Conservation (phyloP, 2,113 vertebrate species). For the Boulengeromyrus knoepffleri region DNA sequence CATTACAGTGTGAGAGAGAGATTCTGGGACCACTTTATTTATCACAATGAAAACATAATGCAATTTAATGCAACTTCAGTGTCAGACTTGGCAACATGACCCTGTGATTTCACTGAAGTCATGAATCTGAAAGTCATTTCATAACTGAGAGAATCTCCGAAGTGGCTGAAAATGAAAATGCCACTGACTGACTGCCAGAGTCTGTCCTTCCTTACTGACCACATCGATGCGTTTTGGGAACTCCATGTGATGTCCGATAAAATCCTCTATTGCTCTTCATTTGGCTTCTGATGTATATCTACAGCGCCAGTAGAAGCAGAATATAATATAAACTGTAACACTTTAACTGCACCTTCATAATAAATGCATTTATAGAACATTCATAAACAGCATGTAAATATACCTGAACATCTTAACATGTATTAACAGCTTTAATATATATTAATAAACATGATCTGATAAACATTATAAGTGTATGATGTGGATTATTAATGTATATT, state of each 20-base stretch:
- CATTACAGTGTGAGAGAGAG: background rate
- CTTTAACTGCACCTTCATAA: too few species aligned
- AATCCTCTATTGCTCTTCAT: background rate
- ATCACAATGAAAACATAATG: background rate
- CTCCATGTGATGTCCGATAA: background rate
- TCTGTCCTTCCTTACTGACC: background rate
- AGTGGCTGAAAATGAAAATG: background rate
- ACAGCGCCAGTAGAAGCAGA: background rate
- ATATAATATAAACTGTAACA: background rate
- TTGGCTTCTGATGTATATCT: background rate
- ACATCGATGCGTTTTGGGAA: background rate
- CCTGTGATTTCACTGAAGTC: background rate
- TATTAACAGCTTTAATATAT: too few species aligned
- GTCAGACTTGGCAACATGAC: background rate
- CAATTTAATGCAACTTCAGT: background rate
- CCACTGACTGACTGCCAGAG: background rate
- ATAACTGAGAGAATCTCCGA: background rate
- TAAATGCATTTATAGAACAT: too few species aligned
- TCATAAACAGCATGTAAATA: too few species aligned
- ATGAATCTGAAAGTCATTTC: background rate
- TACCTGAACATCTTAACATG: too few species aligned
- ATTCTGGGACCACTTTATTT: background rate
- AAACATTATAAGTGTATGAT: too few species aligned
- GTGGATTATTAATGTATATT: too few species aligned
- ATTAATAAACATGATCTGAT: too few species aligned